Evolutionary conservation across 2,888 invertebrate species (phyloP).

Genomic region (Baronia brevicornis): DNA sequence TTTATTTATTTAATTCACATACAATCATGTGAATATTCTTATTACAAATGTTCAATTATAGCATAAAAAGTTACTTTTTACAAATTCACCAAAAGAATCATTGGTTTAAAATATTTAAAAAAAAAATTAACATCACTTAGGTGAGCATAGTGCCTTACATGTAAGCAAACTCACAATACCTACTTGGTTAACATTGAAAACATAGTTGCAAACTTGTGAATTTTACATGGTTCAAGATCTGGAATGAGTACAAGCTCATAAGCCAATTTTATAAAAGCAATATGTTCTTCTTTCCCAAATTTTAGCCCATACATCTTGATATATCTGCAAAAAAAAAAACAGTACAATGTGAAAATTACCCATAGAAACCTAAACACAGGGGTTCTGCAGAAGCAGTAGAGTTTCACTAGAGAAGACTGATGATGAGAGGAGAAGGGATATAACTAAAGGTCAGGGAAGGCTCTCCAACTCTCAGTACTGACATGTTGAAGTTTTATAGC

Average conservation of each 20-base stretch:
- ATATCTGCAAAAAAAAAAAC: conserved; percentile 77
- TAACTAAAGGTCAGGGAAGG: too few relatives aligned
- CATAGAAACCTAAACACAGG: too few relatives aligned
- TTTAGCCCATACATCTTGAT: conserved; percentile 88
- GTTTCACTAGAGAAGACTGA: too few relatives aligned
- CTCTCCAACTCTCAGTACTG: too few relatives aligned
- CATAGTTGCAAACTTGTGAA: conserved; percentile 82
- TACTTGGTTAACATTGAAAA: conserved; percentile 85
- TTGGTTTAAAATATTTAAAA: background rate
- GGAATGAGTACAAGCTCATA: conserved; percentile 86
- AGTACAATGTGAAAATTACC: too few relatives aligned
- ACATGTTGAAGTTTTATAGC: too few relatives aligned
- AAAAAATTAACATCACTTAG: conserved; percentile 1
- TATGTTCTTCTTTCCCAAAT: conserved; percentile 93
- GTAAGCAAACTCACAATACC: conserved; percentile 39
- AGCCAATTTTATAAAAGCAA: conserved; percentile 85
- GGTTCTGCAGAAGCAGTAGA: too few relatives aligned
- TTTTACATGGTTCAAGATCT: conserved; percentile 83
- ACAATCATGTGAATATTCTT: too few relatives aligned
- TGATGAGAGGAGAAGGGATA: too few relatives aligned
- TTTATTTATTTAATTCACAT: conserved; percentile 3
- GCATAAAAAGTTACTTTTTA: too few relatives aligned
- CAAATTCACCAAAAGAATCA: background rate
- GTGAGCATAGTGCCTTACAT: too few relatives aligned
- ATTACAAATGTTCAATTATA: too few relatives aligned